Evolutionary conservation across 2,888 invertebrate species (phyloP), one percentile per base, ranked within the genome.

Genomic region (Phyllotreta striolata): DNA sequence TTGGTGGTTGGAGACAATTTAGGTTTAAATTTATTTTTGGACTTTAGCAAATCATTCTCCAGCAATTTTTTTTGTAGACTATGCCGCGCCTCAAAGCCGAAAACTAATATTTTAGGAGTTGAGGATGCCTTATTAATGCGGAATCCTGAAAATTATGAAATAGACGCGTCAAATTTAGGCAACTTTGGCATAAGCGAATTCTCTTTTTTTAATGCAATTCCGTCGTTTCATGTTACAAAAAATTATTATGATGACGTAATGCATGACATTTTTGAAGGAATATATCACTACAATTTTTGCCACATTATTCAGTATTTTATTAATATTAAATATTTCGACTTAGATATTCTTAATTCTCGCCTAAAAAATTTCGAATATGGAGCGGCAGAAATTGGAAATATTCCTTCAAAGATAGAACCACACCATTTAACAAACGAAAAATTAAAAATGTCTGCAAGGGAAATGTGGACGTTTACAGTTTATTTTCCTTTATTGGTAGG

Each of bases 1-100:
- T 44, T 62, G 9, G 38, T 68, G 46, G 54, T 66, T 8, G 66
- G 66, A 4, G 68, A 68, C 55, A 68, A 68, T 66, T 47, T 68
- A 49, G 66, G 49, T 1, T 12, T 57, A 43, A 60, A 66, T 55
- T 13, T 12, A 1, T 37, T 66, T 6, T 58, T 62, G 43, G 66
- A 55, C 14, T 60, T 65, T 40, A 59, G 57, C 57, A 65, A 51
- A 12, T 57, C 62, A 57, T 49, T 37, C n/a, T n/a, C n/a, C n/a
- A n/a, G n/a, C n/a, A n/a, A n/a, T n/a, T n/a, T n/a, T n/a, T n/a
- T n/a, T n/a, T 66, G 58, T 47, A 39, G 62, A 24, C 43, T 62
- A 55, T 62, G 62, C 41, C 46, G 35, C 39, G 6, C 52, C 14
- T 51, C 57, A 49, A 49, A n/a, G 35, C 55, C 55, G 40, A 24